Conservation (phyloP, 2,113 vertebrate species). For the Myotis yumanensis region DNA sequence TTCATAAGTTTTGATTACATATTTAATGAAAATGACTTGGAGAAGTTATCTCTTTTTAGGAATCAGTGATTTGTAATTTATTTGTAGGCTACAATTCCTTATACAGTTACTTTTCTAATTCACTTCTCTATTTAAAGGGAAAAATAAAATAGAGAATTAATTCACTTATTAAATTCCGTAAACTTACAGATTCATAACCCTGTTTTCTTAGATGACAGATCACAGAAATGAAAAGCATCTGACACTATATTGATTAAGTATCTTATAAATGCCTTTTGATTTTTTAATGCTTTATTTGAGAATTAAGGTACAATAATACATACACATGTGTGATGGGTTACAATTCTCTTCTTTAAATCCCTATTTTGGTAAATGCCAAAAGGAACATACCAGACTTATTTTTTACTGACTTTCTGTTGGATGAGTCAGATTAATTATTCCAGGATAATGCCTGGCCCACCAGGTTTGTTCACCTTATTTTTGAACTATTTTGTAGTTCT, state of each 20-base stretch:
- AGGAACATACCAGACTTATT: background rate
- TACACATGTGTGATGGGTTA: background rate
- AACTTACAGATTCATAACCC: background rate
- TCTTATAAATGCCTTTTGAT: background rate
- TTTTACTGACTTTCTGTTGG: background rate
- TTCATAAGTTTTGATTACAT: background rate
- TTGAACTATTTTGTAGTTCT: background rate
- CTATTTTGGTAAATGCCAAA: background rate
- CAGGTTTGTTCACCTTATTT: background rate
- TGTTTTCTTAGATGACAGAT: background rate
- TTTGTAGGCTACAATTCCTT: background rate
- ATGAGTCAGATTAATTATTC: background rate
- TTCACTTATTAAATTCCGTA: background rate
- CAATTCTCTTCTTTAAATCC: background rate
- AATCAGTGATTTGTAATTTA: slow-evolving; percentile 1
- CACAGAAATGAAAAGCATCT: background rate
- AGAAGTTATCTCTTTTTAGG: background rate
- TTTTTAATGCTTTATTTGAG: slow-evolving; percentile 34
- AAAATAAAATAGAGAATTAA: slow-evolving; percentile 29
- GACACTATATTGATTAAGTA: background rate
- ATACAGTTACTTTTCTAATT: background rate
- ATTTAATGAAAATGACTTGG: background rate
- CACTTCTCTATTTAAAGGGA: background rate
- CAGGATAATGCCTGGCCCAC: background rate
- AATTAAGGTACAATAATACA: background rate